These are phyloP conservation scores for Latheticus oryzae DNA, from an alignment of 2,888 invertebrate genomes.

Conservation along the genomic window DNA sequence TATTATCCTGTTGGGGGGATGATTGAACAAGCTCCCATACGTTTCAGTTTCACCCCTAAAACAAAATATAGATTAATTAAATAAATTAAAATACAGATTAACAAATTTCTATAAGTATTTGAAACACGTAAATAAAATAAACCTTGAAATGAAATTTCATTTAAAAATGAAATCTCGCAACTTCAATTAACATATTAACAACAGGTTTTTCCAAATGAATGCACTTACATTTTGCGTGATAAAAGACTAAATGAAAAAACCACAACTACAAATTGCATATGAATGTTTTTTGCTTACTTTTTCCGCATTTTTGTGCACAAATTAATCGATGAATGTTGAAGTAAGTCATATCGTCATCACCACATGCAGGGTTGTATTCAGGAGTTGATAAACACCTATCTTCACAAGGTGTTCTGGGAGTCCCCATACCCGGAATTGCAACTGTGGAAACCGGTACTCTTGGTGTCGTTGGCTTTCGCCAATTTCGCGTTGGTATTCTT, in stretches of 20 bases:
- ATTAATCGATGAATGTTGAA: slow-evolving; percentile 52
- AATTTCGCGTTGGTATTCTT: slow-evolving; percentile 1
- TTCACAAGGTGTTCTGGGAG: slow-evolving; percentile 55
- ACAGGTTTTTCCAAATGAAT: no score
- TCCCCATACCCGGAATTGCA: slow-evolving; percentile 56
- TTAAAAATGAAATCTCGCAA: no score
- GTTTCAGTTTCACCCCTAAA: slow-evolving; percentile 36
- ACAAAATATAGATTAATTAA: slow-evolving; percentile 15
- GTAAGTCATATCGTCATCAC: slow-evolving; percentile 58
- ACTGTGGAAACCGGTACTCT: slow-evolving; percentile 42
- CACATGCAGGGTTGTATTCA: slow-evolving; percentile 62
- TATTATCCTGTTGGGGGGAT: slow-evolving; percentile 10
- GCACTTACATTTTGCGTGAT: no score
- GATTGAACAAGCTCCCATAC: slow-evolving; percentile 34
- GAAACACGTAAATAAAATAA: no score
- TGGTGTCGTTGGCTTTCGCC: slow-evolving; percentile 26
- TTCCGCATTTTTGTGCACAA: slow-evolving; percentile 59
- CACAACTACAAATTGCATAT: slow-evolving; percentile 22
- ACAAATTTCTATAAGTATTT: no score
- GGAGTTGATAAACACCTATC: slow-evolving; percentile 55
- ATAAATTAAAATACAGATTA: no score
- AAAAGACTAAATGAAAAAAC: slow-evolving; percentile 17
- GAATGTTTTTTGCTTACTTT: no score
- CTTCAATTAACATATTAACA: no score
- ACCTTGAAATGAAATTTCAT: no score